Base-by-base conservation (phyloP, 2,113 vertebrate genomes). In the Cygnus atratus region DNA sequence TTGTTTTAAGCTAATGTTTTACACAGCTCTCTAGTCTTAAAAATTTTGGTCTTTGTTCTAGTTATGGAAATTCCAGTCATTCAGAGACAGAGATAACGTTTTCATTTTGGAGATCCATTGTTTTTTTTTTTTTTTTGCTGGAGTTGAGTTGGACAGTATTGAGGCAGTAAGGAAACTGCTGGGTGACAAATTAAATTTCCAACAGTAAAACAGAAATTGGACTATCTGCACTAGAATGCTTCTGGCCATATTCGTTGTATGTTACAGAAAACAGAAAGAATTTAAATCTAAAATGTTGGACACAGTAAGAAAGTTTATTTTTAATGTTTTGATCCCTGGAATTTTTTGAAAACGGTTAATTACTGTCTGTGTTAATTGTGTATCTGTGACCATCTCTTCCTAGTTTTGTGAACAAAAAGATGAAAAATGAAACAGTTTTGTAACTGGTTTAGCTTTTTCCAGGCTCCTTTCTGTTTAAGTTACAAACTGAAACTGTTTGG, bases 381-480 rank as follows among this genome's bases (percentile, higher is more conserved):
- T 48, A 2, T 80, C 55, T 52, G 26, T 44, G 68, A n/a, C 13
- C 19, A 2, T n/a, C 59, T 55, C 31, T 26, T 52, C 46, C 25
- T 37, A 2, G 6, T 46, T 68, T 62, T 3, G 0, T 46, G 52
- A 75, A 29, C 52, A 9, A 46, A 50, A 52, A 46, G 37, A 33
- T 88, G 67, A 80, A 87, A 97, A 92, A 73, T 58, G 29, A 80
- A 88, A 25, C 28, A 9, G n/a, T 92, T 74, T 1, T 19, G 43
- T 63, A 19, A 57, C 57, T 86, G 59, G 4, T 50, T 87, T 48
- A 37, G 11, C 92, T 95, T 95, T 94, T 91, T 94, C 87, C 82
- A 83, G 73, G 29, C 83, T 61, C 0, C 59, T 77, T 62, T 92
- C 67, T 92, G 50, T 73, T 77, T 14, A 81, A 88, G 77, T 93